Evolutionary conservation across 2,888 invertebrate genomes (phyloP).

Genomic region (Synanthedon vespiformis): DNA sequence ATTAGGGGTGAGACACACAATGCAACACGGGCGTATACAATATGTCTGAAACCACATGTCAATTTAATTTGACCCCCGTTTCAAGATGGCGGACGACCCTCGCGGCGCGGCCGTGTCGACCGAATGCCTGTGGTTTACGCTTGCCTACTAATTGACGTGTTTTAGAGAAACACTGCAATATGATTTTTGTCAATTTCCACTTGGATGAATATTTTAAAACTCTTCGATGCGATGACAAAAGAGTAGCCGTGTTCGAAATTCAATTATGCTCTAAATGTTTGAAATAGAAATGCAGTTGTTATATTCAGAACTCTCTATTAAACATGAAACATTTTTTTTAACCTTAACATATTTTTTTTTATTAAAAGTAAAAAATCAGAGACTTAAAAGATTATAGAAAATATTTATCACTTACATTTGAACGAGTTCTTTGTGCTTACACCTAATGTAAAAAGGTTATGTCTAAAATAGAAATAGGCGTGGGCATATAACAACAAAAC

Average conservation of each 20-base stretch:
- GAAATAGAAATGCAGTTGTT: too few relatives aligned
- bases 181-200: constrained; percentile 29
- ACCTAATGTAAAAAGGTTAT: too few relatives aligned
- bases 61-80: constrained; percentile 66
- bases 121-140: constrained; percentile 52
- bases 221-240: not conserved
- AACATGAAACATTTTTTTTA: too few relatives aligned
- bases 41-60: constrained; percentile 64
- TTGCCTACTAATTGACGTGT: constrained; percentile 57
- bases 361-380: too few relatives aligned
- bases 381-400: too few relatives aligned
- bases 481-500: not conserved
- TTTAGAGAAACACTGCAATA: constrained; percentile 48
- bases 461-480: too few relatives aligned
- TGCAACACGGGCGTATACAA: constrained; percentile 46
- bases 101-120: constrained; percentile 31
- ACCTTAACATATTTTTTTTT: too few relatives aligned
- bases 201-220: not conserved
- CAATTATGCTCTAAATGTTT: too few relatives aligned
- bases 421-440: too few relatives aligned
- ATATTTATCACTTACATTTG: too few relatives aligned
- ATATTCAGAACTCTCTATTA: too few relatives aligned
- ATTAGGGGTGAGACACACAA: constrained; percentile 67
- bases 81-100: constrained; percentile 60
- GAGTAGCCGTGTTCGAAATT: not conserved